Percentiles rank a stretch among this genome's conserved stretches.
Evolutionary conservation across 2,797 vertebrate species (phyloP).

Genomic region (Falco rusticolus): DNA sequence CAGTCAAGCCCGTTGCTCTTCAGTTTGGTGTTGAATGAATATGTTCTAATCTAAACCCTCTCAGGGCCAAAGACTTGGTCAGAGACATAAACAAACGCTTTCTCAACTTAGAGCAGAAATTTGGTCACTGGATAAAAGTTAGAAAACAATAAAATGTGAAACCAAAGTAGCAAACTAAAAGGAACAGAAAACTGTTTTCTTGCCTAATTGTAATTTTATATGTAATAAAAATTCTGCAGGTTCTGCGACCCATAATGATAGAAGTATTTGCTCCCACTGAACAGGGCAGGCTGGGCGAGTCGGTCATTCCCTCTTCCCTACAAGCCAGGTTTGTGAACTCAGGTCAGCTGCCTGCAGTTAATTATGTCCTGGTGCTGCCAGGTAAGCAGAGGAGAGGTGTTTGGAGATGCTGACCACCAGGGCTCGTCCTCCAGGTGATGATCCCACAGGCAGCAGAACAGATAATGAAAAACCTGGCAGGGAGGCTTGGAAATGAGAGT

Average conservation of each 20-base stretch:
- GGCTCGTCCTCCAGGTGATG: neutral
- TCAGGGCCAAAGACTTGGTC: neutral
- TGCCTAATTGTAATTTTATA: neutral
- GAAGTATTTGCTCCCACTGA: neutral
- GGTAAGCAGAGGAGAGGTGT: neutral
- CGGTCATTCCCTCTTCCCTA: neutral
- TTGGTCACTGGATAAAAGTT: neutral
- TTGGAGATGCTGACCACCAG: neutral
- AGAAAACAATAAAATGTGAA: neutral
- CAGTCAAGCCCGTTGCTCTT: neutral
- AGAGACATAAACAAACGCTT: neutral
- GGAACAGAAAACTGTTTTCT: neutral
- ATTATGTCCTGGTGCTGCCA: neutral
- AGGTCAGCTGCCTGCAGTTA: neutral
- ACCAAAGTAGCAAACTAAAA: neutral
- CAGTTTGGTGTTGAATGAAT: neutral
- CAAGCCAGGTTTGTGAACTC: neutral
- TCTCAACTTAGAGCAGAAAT: neutral
- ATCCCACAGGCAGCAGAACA: neutral
- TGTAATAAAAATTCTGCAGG: neutral
- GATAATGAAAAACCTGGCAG: conserved; percentile 12
- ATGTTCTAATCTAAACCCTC: neutral
- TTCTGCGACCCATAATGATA: neutral
- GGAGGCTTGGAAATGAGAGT: conserved; percentile 33
- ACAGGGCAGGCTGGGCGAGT: neutral